Percentiles rank a stretch among this genome's conserved stretches.
These are phyloP conservation scores for Chaetura pelagica DNA, from an alignment of 2,113 vertebrate genomes.

Conservation along the genomic window DNA sequence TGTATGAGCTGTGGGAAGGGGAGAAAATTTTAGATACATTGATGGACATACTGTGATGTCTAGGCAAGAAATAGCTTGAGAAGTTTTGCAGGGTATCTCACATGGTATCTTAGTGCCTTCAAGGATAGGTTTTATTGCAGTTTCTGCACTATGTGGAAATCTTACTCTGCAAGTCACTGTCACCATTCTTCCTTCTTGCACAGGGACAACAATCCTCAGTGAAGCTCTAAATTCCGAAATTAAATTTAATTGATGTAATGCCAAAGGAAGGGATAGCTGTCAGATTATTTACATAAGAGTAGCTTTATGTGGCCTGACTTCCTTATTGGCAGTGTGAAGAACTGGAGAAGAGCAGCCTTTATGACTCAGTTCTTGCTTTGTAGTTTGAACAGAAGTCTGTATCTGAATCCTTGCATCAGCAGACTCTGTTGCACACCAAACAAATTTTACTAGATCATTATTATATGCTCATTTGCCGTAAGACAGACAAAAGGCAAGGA, in stretches of 20 bases:
- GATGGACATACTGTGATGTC: neutral
- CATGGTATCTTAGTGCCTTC: neutral
- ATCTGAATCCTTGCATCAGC: constrained; percentile 66
- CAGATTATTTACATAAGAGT: constrained; percentile 31
- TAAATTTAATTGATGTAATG: constrained; percentile 2
- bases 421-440: constrained; percentile 55
- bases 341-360: constrained; percentile 56
- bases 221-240: neutral
- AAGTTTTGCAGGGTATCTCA: neutral
- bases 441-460: neutral
- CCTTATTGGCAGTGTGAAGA: constrained; percentile 47
- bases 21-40: accelerated
- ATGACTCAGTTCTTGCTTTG: constrained; percentile 67
- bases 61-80: neutral
- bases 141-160: neutral
- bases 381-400: constrained; percentile 22
- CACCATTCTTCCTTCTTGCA: constrained; percentile 17
- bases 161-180: neutral
- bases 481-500: neutral
- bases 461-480: constrained; percentile 34
- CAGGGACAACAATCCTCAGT: neutral
- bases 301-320: constrained; percentile 50
- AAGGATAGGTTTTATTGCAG: neutral
- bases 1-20: neutral
- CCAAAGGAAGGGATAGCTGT: constrained; percentile 48